These are phyloP conservation scores for Hyposmocoma kahamanoa DNA, from an alignment of 1,140 invertebrate genomes.

Conservation along the genomic window DNA sequence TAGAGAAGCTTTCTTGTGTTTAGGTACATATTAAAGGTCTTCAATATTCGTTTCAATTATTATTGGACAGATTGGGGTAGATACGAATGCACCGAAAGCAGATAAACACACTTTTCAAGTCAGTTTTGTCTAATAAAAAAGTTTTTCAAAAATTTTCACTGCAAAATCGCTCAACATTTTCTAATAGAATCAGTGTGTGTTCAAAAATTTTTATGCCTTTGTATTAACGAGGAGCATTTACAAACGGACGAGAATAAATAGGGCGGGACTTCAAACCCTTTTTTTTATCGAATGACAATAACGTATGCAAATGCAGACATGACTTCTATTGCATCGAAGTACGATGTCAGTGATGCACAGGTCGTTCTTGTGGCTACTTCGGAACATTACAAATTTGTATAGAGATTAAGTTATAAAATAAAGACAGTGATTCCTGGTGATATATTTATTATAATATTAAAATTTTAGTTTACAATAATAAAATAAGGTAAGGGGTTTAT, in stretches of 20 bases:
- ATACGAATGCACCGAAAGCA: too few species aligned
- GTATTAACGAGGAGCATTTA: constrained; percentile 2
- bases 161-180: too few species aligned
- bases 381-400: constrained; percentile 7
- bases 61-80: too few species aligned
- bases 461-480: too few species aligned
- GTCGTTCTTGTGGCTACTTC: constrained; percentile 34
- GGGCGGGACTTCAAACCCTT: constrained; percentile 37
- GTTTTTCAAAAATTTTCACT: too few species aligned
- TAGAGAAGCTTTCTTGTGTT: too few species aligned
- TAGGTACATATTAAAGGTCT: too few species aligned
- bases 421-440: constrained; percentile 11
- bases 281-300: constrained; percentile 33
- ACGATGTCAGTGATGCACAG: constrained; percentile 39
- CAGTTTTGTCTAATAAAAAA: too few species aligned
- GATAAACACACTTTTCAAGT: too few species aligned
- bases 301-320: constrained; percentile 34
- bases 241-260: constrained; percentile 10
- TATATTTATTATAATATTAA: constrained; percentile 7
- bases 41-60: too few species aligned
- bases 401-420: constrained; percentile 1
- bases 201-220: background rate
- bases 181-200: too few species aligned
- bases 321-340: constrained; percentile 31
- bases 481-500: too few species aligned